phyloP scores from a whole-genome alignment of 1,140 invertebrate genomes.

The Temnothorax curvispinosus region DNA sequence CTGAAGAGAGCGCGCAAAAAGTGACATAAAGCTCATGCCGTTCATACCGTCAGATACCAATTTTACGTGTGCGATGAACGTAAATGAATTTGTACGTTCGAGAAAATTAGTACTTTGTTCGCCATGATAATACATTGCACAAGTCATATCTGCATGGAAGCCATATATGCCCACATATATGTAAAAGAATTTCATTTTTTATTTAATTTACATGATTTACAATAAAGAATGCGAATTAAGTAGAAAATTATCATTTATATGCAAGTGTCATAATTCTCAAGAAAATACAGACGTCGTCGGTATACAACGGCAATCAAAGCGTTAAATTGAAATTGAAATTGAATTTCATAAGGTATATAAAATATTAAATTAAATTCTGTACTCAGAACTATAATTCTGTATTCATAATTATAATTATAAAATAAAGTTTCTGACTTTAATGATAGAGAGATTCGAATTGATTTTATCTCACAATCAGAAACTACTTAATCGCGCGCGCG shows the following conservation, averaged over 20 bases:
- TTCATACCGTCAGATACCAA: background rate
- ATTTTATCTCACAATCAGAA: background rate
- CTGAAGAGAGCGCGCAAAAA: slow-evolving; percentile 37
- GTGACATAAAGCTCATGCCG: background rate
- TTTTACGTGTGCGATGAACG: background rate
- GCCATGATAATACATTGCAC: background rate
- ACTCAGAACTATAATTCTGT: background rate
- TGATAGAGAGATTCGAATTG: background rate
- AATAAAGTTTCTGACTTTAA: background rate
- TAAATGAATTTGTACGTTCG: background rate
- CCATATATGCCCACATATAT: background rate
- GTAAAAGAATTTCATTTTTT: background rate
- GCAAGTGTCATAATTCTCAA: background rate
- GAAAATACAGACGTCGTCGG: background rate
- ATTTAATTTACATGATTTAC: background rate
- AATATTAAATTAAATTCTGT: background rate
- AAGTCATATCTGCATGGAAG: background rate
- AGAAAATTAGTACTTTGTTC: background rate
- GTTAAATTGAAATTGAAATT: slow-evolving; percentile 7
- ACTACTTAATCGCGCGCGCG: background rate
- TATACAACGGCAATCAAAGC: background rate
- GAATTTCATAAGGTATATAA: background rate
- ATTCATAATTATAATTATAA: background rate
- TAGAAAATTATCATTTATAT: background rate
- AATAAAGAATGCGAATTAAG: background rate